Percentiles rank a stretch among this genome's conserved stretches.
Evolutionary conservation across 2,797 vertebrate genomes (phyloP).

Genomic region (Channallabes apus): DNA sequence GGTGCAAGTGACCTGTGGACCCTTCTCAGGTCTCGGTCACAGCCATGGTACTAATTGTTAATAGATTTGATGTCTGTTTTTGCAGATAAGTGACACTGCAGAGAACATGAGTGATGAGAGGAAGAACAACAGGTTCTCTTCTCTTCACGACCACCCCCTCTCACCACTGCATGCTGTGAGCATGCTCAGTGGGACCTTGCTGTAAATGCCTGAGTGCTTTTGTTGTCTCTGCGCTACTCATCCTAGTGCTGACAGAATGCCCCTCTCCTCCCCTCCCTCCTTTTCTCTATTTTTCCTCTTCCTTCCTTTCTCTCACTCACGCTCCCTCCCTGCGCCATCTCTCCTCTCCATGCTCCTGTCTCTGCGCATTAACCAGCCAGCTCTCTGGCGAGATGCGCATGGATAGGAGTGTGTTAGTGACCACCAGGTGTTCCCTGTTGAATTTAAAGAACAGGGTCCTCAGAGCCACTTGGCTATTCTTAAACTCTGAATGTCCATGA

Average conservation of each 20-base stretch:
- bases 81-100: slow-evolving; percentile 57
- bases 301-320: slow-evolving; percentile 28
- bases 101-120: slow-evolving; percentile 50
- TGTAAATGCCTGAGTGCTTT: slow-evolving; percentile 54
- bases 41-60: slow-evolving; percentile 42
- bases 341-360: slow-evolving; percentile 44
- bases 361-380: slow-evolving; percentile 52
- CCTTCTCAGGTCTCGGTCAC: slow-evolving; percentile 10
- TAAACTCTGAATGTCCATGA: slow-evolving; percentile 22
- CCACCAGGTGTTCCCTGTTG: slow-evolving; percentile 53
- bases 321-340: slow-evolving; percentile 41
- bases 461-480: slow-evolving; percentile 29
- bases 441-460: slow-evolving; percentile 35
- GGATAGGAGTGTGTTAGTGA: slow-evolving; percentile 51
- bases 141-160: slow-evolving; percentile 25
- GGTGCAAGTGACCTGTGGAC: slow-evolving; percentile 24
- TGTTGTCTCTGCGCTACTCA: slow-evolving; percentile 55
- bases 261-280: slow-evolving; percentile 45
- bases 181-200: slow-evolving; percentile 51
- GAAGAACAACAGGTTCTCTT: slow-evolving; percentile 57
- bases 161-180: slow-evolving; percentile 47
- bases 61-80: slow-evolving; percentile 56
- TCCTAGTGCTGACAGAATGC: slow-evolving; percentile 54
- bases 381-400: slow-evolving; percentile 54
- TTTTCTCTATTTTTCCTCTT: slow-evolving; percentile 38